Percentiles rank a stretch among this genome's conserved stretches.
Conservation (phyloP, 1,140 invertebrate genomes). For the Armadillidium nasatum region DNA sequence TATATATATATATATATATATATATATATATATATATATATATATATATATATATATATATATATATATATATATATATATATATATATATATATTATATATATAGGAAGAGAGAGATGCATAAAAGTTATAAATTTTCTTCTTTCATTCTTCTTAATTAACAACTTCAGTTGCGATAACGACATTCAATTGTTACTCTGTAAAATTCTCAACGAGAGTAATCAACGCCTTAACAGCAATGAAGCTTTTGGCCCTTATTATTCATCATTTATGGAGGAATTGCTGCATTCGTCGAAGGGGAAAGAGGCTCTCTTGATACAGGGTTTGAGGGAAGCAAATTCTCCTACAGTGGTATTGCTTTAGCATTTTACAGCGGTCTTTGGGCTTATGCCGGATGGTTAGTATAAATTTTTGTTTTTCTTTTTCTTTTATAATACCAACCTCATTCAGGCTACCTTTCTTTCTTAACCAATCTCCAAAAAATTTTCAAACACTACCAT, state of each 20-base stretch:
- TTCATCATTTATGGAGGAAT: not conserved
- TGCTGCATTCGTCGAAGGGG: not conserved
- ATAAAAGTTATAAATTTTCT: too few species aligned
- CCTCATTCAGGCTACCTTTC: too few species aligned
- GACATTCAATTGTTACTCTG: not conserved
- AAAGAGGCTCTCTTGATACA: not conserved
- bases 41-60: too few species aligned
- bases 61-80: too few species aligned
- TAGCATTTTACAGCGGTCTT: conserved; percentile 1
- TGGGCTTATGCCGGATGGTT: not conserved
- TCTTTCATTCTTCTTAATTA: not conserved
- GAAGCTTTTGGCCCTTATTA: not conserved
- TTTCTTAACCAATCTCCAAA: too few species aligned
- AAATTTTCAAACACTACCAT: too few species aligned
- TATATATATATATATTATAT: too few species aligned
- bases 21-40: too few species aligned
- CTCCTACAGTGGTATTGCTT: not conserved
- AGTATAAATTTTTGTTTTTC: not conserved
- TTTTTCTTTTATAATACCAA: too few species aligned
- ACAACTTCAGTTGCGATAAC: not conserved
- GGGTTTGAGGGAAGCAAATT: not conserved
- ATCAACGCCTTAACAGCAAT: not conserved
- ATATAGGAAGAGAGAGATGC: too few species aligned
- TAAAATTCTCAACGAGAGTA: not conserved
- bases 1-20: too few species aligned